phyloP scores from a whole-genome alignment of 2,888 invertebrate genomes.

The Anthoptus insignis region DNA sequence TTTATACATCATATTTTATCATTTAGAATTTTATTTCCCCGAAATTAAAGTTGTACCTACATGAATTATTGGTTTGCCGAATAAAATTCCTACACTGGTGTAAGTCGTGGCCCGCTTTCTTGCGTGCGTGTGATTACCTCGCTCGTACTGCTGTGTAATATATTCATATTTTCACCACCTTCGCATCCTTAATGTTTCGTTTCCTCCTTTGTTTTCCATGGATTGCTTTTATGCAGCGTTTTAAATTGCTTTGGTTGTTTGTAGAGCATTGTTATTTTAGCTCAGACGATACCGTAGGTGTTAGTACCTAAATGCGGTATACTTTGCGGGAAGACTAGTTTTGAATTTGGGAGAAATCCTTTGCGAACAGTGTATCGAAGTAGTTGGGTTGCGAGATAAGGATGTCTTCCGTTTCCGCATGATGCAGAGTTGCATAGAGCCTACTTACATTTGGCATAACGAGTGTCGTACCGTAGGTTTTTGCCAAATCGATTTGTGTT shows the following conservation, averaged over 20 bases:
- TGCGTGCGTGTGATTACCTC: constrained; percentile 83
- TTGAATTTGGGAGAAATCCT: constrained; percentile 19
- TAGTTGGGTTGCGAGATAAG: constrained; percentile 52
- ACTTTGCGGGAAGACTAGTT: constrained; percentile 6
- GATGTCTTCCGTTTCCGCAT: constrained; percentile 54
- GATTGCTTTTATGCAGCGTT: constrained; percentile 49
- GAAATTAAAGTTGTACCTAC: constrained; percentile 77
- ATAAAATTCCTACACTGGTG: constrained; percentile 70
- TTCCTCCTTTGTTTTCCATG: constrained; percentile 67
- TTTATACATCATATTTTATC: constrained; percentile 56
- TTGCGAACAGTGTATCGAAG: constrained; percentile 11
- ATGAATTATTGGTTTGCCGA: constrained; percentile 82
- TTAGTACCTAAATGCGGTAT: constrained; percentile 4
- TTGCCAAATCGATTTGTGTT: constrained; percentile 63
- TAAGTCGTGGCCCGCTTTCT: constrained; percentile 69
- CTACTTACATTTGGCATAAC: constrained; percentile 51
- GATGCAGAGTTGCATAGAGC: constrained; percentile 49
- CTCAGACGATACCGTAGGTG: constrained; percentile 14
- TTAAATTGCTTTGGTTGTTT: constrained; percentile 43
- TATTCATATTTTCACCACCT: constrained; percentile 85
- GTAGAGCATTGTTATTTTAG: constrained; percentile 37
- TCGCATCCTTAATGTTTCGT: constrained; percentile 77
- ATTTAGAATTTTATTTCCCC: constrained; percentile 61
- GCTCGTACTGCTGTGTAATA: constrained; percentile 77
- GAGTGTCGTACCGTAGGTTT: constrained; percentile 54